Evolutionary conservation across 2,888 invertebrate species (phyloP), one percentile per base, ranked within the genome.

Genomic region (Calameuta filiformis): DNA sequence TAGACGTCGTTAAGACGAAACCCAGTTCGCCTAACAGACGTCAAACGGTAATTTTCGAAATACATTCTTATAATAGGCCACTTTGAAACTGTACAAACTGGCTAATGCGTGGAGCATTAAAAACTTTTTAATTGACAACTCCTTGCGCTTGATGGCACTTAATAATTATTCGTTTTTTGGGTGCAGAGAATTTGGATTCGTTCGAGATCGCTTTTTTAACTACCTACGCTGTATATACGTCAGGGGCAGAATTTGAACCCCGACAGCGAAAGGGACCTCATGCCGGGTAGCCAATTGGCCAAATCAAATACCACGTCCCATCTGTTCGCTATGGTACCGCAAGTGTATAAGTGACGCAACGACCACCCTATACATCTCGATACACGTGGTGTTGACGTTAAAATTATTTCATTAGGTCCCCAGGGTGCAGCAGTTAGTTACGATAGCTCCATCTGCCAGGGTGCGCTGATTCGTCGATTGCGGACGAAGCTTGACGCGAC

Each of bases 261-360:
- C 73, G 71, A 31, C 35, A 12, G 56, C 35, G 30, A 35, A 35
- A 35, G n/a, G 80, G 79, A 81, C 87, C 84, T 79, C 86, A 85
- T 84, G 84, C 79, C 76, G 85, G 31, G 33, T 40, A 83, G 79
- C 81, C 85, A 87, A 86, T 87, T 86, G 86, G 85, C 83, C 83
- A 83, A 84, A 85, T 87, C 86, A 82, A 85, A 86, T 81, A 78
- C 80, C 77, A 79, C 82, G 73, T 80, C 75, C 82, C 87, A 86
- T 87, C 87, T 87, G 87, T 81, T 82, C 76, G 68, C 75, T 73
- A 75, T 78, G 78, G 79, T 80, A 77, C 77, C 37, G 73, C 80
- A 78, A 76, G 76, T 78, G 80, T 82, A 81, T 75, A 75, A 75
- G 78, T 78, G 76, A 76, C 77, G 80, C 76, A 77, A 81, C 78